Percentiles rank a stretch among this genome's conserved stretches.
Evolutionary conservation across 2,888 invertebrate genomes (phyloP).

Genomic region (Odontomyia ornata): DNA sequence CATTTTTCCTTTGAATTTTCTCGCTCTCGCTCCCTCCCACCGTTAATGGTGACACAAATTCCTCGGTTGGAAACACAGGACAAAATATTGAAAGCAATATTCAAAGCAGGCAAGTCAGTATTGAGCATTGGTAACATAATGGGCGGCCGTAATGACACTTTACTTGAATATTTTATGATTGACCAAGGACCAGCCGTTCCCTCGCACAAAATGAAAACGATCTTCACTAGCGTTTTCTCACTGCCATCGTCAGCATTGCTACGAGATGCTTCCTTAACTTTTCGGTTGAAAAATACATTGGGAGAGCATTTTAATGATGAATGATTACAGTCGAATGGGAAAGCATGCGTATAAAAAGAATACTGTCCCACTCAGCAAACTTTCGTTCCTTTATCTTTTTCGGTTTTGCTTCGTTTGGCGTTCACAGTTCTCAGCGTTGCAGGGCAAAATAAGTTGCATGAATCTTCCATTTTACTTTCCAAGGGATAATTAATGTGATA

Average conservation of each 20-base stretch:
- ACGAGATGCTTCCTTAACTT: not conserved
- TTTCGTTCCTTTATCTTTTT: no score
- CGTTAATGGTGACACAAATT: not conserved
- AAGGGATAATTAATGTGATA: conserved; percentile 19
- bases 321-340: not conserved
- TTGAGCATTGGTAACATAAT: conserved; percentile 3
- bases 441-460: not conserved
- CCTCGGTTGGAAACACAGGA: not conserved
- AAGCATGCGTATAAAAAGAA: not conserved
- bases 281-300: not conserved
- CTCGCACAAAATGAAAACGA: not conserved
- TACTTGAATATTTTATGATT: conserved; percentile 22
- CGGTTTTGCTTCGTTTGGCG: not conserved
- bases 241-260: no score
- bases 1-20: not conserved
- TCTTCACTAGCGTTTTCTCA: not conserved
- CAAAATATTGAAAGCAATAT: not conserved
- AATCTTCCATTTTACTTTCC: conserved; percentile 2
- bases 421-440: not conserved
- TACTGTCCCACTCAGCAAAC: not conserved
- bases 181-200: conserved; percentile 7
- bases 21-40: not conserved
- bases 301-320: conserved; percentile 13
- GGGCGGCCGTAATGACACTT: conserved; percentile 5
- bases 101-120: not conserved